Evolutionary conservation across 2,888 invertebrate species (phyloP), one percentile per base, ranked within the genome.

Genomic region (Cephalotes varians): DNA sequence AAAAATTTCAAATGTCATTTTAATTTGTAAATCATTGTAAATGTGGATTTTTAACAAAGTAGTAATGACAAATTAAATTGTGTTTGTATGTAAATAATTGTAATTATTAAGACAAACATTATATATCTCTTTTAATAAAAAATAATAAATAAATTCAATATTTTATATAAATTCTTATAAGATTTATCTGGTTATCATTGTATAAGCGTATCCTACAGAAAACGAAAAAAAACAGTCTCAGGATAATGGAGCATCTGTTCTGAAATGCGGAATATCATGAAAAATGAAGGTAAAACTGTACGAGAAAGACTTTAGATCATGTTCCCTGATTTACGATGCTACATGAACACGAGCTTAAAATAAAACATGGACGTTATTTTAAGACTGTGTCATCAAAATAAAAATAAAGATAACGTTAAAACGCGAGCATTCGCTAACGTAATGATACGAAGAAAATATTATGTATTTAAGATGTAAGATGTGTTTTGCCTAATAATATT

Each of bases 291-390:
- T 56, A 74, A 74, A 81, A 86, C 60, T 65, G 49, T 73, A 81
- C 62, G 79, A 80, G 64, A 49, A 47, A 72, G 21, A 51, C 81
- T 79, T 83, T 76, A 83, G 85, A 87, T 76, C 62, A 54, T 60
- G 47, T 40, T 77, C 67, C 44, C 34, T 87, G 87, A 87, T 87
- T 87, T 83, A 85, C 83, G 85, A 60, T 25, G 58, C 49, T 56
- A 69, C 65, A 71, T 34, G 71, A 77, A 62, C 25, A 44, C 64
- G 37, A 44, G 65, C 44, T 56, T 56, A 40, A 65, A 77, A 56
- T 72, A 74, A 86, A 84, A 72, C 71, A 56, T 60, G 67, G 72
- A 86, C 79, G 34, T 84, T 25, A 15, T 40, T 72, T 9, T 44
- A 37, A 44, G 18, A 44, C 49, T 47, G 56, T 31, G 49, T 44